phyloP scores from a whole-genome alignment of 2,888 invertebrate genomes.

The Cosmorhoe ocellata region DNA sequence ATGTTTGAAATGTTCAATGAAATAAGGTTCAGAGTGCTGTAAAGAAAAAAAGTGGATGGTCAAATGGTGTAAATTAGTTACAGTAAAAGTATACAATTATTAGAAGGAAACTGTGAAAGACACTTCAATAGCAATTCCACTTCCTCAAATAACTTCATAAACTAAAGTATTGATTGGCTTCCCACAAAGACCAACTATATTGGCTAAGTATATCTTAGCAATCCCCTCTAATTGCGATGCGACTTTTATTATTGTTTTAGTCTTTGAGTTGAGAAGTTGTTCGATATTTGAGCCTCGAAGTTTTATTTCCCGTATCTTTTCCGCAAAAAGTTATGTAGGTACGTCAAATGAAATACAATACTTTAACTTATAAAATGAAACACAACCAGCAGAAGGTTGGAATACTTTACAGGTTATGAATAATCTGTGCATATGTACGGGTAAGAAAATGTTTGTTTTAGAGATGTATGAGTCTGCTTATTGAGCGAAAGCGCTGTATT shows the following conservation, averaged over 20 bases:
- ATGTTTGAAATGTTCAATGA: too few species aligned
- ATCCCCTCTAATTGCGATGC: constrained; percentile 56
- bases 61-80: too few species aligned
- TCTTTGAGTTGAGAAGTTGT: constrained; percentile 42
- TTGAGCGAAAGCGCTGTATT: not conserved
- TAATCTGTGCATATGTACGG: too few species aligned
- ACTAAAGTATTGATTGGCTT: constrained; percentile 13
- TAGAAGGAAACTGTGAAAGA: too few species aligned
- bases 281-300: constrained; percentile 34
- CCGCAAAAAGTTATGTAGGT: constrained; percentile 6
- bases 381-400: too few species aligned
- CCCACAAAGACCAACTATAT: constrained; percentile 38
- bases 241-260: constrained; percentile 60
- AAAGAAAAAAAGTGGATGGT: too few species aligned
- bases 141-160: constrained; percentile 15
- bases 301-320: constrained; percentile 28
- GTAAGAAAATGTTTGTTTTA: too few species aligned
- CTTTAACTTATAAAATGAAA: too few species aligned
- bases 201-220: constrained; percentile 40
- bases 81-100: too few species aligned
- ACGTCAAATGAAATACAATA: constrained; percentile 2
- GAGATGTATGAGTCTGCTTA: too few species aligned
- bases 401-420: too few species aligned
- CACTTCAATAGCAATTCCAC: too few species aligned
- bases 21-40: not conserved